Conservation (phyloP, 2,113 vertebrate species). For the Corythaeola cristata region DNA sequence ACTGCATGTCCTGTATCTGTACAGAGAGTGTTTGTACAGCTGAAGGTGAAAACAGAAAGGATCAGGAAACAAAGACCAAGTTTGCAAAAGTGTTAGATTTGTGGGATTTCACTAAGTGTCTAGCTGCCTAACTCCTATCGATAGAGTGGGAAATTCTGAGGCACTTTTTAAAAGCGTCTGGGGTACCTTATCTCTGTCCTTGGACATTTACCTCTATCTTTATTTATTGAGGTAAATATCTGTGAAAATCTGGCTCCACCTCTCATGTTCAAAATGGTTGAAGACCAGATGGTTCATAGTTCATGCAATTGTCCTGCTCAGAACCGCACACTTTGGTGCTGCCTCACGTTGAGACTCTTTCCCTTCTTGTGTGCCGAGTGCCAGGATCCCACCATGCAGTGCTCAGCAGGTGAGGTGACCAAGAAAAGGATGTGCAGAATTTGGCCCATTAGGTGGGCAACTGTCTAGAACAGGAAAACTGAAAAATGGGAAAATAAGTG, state of each 20-base stretch:
- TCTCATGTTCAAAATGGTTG: neutral
- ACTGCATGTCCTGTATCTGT: neutral
- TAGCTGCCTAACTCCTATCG: neutral
- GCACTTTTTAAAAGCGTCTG: neutral
- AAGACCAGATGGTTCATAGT: neutral
- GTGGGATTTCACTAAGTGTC: neutral
- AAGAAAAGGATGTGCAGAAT: neutral
- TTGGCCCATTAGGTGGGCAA: neutral
- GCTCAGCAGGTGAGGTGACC: too few relatives aligned
- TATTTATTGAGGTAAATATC: neutral
- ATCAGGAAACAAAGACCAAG: neutral
- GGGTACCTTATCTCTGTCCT: neutral
- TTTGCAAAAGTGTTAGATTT: neutral
- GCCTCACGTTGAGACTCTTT: neutral
- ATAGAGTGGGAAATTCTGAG: neutral
- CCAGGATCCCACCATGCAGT: neutral
- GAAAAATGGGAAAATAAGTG: neutral
- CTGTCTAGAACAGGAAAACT: neutral
- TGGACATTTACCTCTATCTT: neutral
- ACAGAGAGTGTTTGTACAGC: neutral
- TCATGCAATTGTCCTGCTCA: neutral
- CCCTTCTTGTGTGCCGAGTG: neutral
- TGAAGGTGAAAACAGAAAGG: neutral
- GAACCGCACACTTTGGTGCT: fast-evolving
- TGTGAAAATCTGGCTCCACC: neutral